Conservation (phyloP, 2,797 vertebrate genomes). For the Trachurus trachurus region DNA sequence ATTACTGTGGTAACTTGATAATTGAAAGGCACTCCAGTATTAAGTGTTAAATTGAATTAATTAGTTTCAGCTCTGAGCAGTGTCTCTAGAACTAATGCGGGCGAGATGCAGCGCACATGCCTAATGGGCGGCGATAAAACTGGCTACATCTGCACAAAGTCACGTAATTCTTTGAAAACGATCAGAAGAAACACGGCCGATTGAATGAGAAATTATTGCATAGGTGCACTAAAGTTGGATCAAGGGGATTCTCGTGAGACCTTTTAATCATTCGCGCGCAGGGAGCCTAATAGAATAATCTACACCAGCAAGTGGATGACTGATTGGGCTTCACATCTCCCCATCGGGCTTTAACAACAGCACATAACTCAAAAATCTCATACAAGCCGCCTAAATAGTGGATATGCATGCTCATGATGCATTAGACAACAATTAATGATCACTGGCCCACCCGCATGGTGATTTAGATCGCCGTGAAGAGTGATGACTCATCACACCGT, state of each 20-base stretch:
- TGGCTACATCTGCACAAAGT: neutral
- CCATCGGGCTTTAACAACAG: slow-evolving; percentile 60
- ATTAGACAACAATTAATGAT: slow-evolving; percentile 62
- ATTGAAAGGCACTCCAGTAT: slow-evolving; percentile 23
- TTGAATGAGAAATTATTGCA: slow-evolving; percentile 32
- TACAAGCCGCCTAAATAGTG: slow-evolving; percentile 35
- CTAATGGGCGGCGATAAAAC: slow-evolving; percentile 14
- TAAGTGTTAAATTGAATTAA: slow-evolving; percentile 31
- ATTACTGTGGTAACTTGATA: slow-evolving; percentile 3
- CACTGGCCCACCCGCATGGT: slow-evolving; percentile 31
- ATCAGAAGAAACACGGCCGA: slow-evolving; percentile 19
- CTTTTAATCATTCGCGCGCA: slow-evolving; percentile 54
- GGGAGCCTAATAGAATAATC: slow-evolving; percentile 56
- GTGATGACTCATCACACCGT: slow-evolving; percentile 45
- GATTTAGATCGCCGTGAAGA: slow-evolving; percentile 46
- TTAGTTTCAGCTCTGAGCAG: slow-evolving; percentile 6
- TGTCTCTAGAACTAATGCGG: slow-evolving; percentile 20
- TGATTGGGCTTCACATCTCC: slow-evolving; percentile 52
- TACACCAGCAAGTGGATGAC: slow-evolving; percentile 46
- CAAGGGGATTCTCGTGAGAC: slow-evolving; percentile 33
- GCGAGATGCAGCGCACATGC: neutral
- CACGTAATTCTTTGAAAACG: slow-evolving; percentile 16
- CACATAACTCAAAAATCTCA: slow-evolving; percentile 63
- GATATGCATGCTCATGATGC: slow-evolving; percentile 44
- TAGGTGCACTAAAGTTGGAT: slow-evolving; percentile 33